Evolutionary conservation across 2,888 invertebrate genomes (phyloP).

Genomic region (Rhabditophanes sp.): DNA sequence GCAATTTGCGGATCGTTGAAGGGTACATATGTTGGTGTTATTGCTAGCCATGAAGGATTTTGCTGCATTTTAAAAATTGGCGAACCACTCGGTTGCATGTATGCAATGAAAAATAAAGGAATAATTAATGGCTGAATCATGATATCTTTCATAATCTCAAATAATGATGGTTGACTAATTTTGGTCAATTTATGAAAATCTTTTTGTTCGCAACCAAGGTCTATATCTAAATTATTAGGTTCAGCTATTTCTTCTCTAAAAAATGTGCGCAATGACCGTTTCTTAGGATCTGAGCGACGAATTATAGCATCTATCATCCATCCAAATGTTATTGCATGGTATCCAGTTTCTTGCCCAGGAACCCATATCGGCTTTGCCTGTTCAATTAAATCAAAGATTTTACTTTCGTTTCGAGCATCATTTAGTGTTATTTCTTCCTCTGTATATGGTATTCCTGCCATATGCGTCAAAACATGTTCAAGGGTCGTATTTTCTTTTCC

Average conservation of each 20-base stretch:
- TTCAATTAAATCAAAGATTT: conserved; percentile 37
- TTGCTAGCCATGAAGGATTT: conserved; percentile 25
- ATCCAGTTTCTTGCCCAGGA: conserved; percentile 38
- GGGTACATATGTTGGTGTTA: conserved; percentile 21
- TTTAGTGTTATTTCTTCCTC: conserved; percentile 31
- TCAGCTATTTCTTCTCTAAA: conserved; percentile 41
- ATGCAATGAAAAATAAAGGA: conserved; percentile 17
- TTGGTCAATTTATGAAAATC: conserved; percentile 14
- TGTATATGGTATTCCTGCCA: conserved; percentile 45
- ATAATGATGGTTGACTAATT: conserved; percentile 17
- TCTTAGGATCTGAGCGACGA: conserved; percentile 15
- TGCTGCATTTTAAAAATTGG: conserved; percentile 16
- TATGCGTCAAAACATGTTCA: conserved; percentile 44
- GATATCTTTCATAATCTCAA: conserved; percentile 25
- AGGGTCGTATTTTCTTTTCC: conserved; percentile 46
- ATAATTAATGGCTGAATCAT: conserved; percentile 24
- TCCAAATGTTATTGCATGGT: conserved; percentile 31
- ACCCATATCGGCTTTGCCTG: conserved; percentile 43
- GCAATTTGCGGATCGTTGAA: conserved; percentile 29
- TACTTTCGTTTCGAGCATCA: conserved; percentile 33
- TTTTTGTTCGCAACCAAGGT: conserved; percentile 16
- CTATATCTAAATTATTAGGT: conserved; percentile 20
- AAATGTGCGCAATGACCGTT: conserved; percentile 20
- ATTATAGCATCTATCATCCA: conserved; percentile 12
- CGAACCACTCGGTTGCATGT: conserved; percentile 18